Conservation (phyloP, 2,888 invertebrate genomes). For the Halocaridina rubra region DNA sequence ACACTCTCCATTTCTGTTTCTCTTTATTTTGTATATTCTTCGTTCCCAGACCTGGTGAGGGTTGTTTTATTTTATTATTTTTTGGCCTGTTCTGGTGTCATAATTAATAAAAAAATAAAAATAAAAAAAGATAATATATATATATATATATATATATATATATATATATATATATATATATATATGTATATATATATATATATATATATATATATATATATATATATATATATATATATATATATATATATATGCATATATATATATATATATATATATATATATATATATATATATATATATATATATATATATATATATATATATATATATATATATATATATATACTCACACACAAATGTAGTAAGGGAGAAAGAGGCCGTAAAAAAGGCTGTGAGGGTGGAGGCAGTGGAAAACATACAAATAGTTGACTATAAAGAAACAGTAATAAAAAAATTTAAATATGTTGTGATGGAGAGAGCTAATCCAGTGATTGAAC, state of each 20-base stretch:
- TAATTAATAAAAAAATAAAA: too few species aligned
- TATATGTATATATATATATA: background rate
- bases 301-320: constrained; percentile 12
- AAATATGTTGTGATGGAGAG: too few species aligned
- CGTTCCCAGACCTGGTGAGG: too few species aligned
- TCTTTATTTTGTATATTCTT: too few species aligned
- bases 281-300: constrained; percentile 1
- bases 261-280: background rate
- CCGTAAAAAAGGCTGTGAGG: background rate
- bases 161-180: constrained; percentile 9
- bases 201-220: background rate
- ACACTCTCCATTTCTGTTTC: too few species aligned
- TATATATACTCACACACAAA: background rate
- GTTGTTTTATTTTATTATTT: too few species aligned
- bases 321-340: background rate
- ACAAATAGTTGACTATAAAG: too few species aligned
- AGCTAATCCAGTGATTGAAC: too few species aligned
- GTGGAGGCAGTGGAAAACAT: too few species aligned
- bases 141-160: background rate
- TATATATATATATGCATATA: constrained; percentile 7
- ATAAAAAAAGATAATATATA: background rate
- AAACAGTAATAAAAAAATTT: too few species aligned
- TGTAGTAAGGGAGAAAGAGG: background rate
- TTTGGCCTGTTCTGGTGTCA: too few species aligned
- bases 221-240: constrained; percentile 21